Evolutionary conservation across 2,113 vertebrate species (phyloP), one percentile per base, ranked within the genome.

Genomic region (Myiozetetes cayanensis): DNA sequence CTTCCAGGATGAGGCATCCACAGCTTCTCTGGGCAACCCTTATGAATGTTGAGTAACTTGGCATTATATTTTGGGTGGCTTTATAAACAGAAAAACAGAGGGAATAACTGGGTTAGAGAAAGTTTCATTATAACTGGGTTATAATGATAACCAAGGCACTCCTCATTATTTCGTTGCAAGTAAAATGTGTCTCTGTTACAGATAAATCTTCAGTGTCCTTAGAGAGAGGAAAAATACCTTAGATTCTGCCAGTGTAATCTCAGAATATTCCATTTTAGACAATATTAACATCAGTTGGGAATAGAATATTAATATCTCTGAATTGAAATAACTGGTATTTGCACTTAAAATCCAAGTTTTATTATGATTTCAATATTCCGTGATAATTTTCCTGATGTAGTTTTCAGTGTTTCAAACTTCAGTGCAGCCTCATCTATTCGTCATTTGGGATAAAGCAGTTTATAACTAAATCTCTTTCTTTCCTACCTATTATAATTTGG

Each of bases 351-450:
- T 50, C 10, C 24, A 53, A 66, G 30, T 58, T 90, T 86, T 80
- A 76, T 68, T 93, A 85, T 62, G 6, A 67, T 85, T 95, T 95
- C 41, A 68, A 50, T 81, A 67, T 47, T 88, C 61, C 59, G 7
- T 55, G 67, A 39, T 65, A 53, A 89, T 75, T 66, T 85, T 58
- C 58, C 73, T 85, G 67, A 66, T 66, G 49, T 9, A 66, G 62
- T 73, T 85, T 73, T 70, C 63, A 80, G 6, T 22, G 17, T 68
- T 95, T 82, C n/a, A 50, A 77, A 85, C 35, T 89, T 87, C 62
- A 85, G 50, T 67, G 71, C 21, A 63, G 59, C 27, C 16, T 93
- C 61, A 85, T 93, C 43, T 91, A 33, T 67, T 91, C 85, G 90
- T 87, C 58, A 50, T 91, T 70, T 76, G 23, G 43, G 39, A 85